These are phyloP conservation scores for Botia almorhae DNA, from an alignment of 2,797 vertebrate species.

Conservation along the genomic window DNA sequence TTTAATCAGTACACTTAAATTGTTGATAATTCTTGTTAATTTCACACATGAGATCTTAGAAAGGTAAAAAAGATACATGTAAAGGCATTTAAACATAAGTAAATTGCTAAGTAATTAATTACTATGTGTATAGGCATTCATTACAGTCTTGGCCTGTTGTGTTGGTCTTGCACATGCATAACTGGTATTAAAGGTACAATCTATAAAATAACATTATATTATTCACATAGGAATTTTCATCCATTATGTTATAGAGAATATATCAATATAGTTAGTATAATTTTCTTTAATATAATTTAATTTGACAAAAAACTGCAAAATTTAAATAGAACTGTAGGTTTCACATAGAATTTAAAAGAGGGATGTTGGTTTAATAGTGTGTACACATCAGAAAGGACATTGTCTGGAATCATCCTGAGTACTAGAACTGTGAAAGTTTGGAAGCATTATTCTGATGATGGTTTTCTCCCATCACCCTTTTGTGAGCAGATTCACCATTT, in stretches of 20 bases:
- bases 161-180: too few species aligned
- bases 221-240: too few species aligned
- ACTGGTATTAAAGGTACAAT: not conserved
- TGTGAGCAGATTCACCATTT: constrained; percentile 55
- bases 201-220: too few species aligned
- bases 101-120: not conserved
- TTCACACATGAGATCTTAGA: not conserved
- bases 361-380: not conserved
- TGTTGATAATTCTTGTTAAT: not conserved
- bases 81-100: not conserved
- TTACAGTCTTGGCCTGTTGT: too few species aligned
- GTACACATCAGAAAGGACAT: not conserved
- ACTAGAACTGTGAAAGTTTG: constrained; percentile 21
- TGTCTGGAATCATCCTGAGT: not conserved
- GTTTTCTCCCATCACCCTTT: constrained; percentile 31
- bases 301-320: not conserved
- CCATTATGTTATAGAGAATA: not conserved
- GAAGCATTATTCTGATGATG: constrained; percentile 38
- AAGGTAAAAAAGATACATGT: not conserved
- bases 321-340: not conserved
- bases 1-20: not conserved
- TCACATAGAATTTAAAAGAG: not conserved
- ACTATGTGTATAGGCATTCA: too few species aligned
- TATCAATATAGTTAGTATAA: not conserved
- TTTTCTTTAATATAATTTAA: not conserved